Evolutionary conservation across 2,113 vertebrate genomes (phyloP).

Genomic region (Archocentrus centrarchus): DNA sequence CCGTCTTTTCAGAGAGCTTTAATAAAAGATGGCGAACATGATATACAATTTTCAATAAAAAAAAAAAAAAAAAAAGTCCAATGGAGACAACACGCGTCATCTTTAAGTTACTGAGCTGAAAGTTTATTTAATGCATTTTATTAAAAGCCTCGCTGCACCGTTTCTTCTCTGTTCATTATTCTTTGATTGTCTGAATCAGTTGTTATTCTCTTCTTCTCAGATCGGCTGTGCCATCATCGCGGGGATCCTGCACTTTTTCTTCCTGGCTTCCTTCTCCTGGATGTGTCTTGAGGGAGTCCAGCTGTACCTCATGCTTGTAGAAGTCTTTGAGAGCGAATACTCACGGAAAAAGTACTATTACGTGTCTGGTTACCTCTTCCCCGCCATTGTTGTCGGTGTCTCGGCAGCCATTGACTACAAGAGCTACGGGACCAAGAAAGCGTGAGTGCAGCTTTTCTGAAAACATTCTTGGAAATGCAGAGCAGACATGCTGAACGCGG

Average conservation of each 20-base stretch:
- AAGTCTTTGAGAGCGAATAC: constrained; percentile 99
- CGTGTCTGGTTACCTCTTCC: constrained; percentile 95
- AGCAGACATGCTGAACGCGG: constrained; percentile 20
- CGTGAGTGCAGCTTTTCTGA: constrained; percentile 86
- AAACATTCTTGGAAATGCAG: constrained; percentile 35
- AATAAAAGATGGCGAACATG: constrained; percentile 17
- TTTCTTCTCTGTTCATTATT: not conserved
- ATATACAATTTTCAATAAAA: constrained; percentile 27
- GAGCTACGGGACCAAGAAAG: constrained; percentile 95
- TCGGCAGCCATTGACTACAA: constrained; percentile 96
- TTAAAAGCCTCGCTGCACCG: not conserved
- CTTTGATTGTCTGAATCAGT: not conserved
- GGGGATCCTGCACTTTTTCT: constrained; percentile 98
- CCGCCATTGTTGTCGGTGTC: constrained; percentile 95
- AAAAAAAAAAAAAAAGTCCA: not conserved
- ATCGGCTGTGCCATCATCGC: constrained; percentile 96
- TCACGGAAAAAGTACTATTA: constrained; percentile 99
- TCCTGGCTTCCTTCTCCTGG: constrained; percentile 98
- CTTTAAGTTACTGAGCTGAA: constrained; percentile 1
- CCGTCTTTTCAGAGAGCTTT: constrained; percentile 35
- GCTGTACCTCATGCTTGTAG: constrained; percentile 98
- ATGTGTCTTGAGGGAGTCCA: constrained; percentile 99
- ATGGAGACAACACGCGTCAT: not conserved
- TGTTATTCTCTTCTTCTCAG: constrained; percentile 67
- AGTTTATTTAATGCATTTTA: not conserved